Evolutionary conservation across 2,888 invertebrate species (phyloP), one percentile per base, ranked within the genome.

Genomic region (Drosophila infuscata): DNA sequence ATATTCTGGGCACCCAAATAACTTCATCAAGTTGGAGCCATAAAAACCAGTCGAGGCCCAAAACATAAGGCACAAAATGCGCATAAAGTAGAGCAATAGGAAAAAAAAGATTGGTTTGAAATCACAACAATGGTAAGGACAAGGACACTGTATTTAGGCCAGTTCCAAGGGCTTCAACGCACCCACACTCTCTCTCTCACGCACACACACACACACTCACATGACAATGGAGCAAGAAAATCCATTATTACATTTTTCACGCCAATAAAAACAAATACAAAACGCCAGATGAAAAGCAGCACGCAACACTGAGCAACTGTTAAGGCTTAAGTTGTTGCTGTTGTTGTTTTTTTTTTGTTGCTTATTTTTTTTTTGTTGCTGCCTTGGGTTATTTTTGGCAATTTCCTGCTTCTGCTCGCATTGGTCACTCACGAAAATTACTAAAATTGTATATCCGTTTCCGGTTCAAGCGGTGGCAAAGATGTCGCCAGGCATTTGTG

Each of bases 221-320:
- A 49, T 65, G 54, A 32, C 15, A 43, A 32, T 46, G 36, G 17
- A 35, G 20, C 36, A 69, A 57, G 51, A 69, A 69, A 83, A 67
- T 75, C 75, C 80, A 85, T 88, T 87, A 87, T 89, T 88, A 87
- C 81, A 88, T 87, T 88, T 89, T 87, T 89, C 89, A 87, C 89
- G 85, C 89, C 86, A 88, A 89, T 87, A 83, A 89, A 88, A 89
- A 76, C 83, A 89, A 87, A 83, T 72, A 89, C 88, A 88, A 82
- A 84, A 74, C 64, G 57, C 51, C 56, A 62, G 60, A 64, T 53
- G 64, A 59, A 61, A 52, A 49, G 38, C 64, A 56, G 12, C 38
- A 61, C 60, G 56, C 51, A 76, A 72, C 43, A 74, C 68, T 74
- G 75, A 80, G 73, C 86, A 77, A 66, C 72, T 74, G 80, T 76